A percentile compares a stretch with the other conserved stretches of the same genome.
Evolutionary conservation across 2,797 vertebrate genomes (phyloP).

Genomic region (Nannoperca australis): DNA sequence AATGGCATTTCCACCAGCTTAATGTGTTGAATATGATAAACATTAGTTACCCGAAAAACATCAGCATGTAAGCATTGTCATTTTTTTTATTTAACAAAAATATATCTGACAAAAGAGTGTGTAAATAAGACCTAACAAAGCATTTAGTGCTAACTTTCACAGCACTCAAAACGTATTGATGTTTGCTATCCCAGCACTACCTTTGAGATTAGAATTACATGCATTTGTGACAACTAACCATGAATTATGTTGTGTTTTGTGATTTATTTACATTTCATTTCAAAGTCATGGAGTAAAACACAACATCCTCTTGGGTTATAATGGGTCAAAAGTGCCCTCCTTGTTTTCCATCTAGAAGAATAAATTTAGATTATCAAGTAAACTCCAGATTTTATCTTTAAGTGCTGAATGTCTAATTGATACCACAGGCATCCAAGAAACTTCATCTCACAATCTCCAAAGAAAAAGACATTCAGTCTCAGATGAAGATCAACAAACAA

Average conservation of each 20-base stretch:
- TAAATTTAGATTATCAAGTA: constrained; percentile 53
- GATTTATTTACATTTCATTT: constrained; percentile 12
- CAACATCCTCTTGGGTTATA: constrained; percentile 3
- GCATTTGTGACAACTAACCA: neutral
- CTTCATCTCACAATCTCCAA: constrained; percentile 31
- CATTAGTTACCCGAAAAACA: neutral
- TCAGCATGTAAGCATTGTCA: neutral
- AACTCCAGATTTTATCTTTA: constrained; percentile 57
- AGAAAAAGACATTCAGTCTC: constrained; percentile 32
- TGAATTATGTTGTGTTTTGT: neutral
- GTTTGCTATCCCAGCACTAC: neutral
- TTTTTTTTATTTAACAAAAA: neutral
- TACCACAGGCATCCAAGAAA: constrained; percentile 48
- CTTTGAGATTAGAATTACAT: constrained; percentile 2
- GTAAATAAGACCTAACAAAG: neutral
- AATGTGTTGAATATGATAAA: neutral
- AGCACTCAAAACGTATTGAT: neutral
- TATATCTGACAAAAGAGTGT: neutral
- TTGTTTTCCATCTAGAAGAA: constrained; percentile 35
- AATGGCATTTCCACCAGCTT: neutral
- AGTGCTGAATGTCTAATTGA: constrained; percentile 42
- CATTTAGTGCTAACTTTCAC: neutral
- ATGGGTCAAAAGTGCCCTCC: constrained; percentile 3
- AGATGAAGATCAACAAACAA: constrained; percentile 50
- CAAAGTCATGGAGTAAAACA: neutral